Base-by-base conservation (phyloP, 2,888 invertebrate species). In the Drosophila subquinaria region DNA sequence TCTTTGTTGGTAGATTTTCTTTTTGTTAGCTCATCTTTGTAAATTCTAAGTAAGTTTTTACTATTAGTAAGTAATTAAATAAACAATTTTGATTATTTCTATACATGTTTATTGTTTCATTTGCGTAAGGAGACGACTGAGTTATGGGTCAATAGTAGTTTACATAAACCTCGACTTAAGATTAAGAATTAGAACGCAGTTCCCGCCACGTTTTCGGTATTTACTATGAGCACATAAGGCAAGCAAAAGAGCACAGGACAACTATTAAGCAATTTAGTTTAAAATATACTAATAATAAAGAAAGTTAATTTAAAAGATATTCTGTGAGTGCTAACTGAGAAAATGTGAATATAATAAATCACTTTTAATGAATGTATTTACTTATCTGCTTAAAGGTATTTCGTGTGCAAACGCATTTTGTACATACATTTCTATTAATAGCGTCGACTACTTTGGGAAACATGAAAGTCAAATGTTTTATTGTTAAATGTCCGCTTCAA, bases 331-430 rank as follows among this genome's bases (percentile, higher is more conserved):
- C 5, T 11, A 13, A 13, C 2, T 50, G 4, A 1, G 3, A 17
- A 11, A 43, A 27, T 27, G 27, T 27, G 27, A 27, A 27, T 27
- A 27, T 6, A 27, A 27, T 27, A 27, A 27, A 27, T 27, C 27
- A 27, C 27, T 27, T 50, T 13, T 11, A 17, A 50, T 10, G 4
- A 10, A 20, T 11, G n/a, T 42, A 43, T 50, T 67, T 53, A 56
- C 55, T 48, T 45, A 55, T 60, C 64, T 73, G 69, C 64, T 79
- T 67, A 52, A 40, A 55, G 43, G 43, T 53, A 52, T 63, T 72
- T 66, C 82, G 73, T 82, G 76, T 63, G 73, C 65, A 62, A 65
- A 59, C 67, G 38, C 71, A 78, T 79, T 82, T 68, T 68, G 55
- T 79, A 79, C 63, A 69, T 17, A 17, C 17, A 67, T 60, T 38